Conservation (phyloP, 2,797 vertebrate genomes). For the Alauda arvensis region DNA sequence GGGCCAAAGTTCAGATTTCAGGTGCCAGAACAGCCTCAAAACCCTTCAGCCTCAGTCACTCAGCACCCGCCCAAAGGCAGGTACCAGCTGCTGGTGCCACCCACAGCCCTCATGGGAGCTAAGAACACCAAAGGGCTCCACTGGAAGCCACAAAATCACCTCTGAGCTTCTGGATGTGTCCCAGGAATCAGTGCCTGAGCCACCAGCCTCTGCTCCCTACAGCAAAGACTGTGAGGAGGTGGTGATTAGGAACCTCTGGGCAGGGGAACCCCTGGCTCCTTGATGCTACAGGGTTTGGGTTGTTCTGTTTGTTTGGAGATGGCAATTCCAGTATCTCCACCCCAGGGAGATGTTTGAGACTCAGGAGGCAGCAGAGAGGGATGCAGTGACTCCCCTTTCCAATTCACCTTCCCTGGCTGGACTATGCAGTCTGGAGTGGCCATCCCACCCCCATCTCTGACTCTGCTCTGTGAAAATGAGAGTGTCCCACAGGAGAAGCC, state of each 20-base stretch:
- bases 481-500: neutral
- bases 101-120: accelerated
- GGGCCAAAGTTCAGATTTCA: neutral
- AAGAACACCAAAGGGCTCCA: accelerated
- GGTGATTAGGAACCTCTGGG: neutral
- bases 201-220: neutral
- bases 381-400: neutral
- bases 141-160: neutral
- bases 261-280: neutral
- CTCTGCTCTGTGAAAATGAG: neutral
- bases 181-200: neutral
- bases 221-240: accelerated
- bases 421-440: neutral
- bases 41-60: accelerated
- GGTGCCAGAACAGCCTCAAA: neutral
- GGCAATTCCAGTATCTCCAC: neutral
- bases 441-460: neutral
- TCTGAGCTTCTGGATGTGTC: neutral
- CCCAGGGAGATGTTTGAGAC: neutral
- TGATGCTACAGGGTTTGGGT: neutral
- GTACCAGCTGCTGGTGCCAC: neutral
- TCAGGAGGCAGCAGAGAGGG: neutral
- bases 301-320: neutral
- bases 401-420: neutral
- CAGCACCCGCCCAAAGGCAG: neutral